phyloP scores from a whole-genome alignment of 2,888 invertebrate species.

The Stenodera caucasica region DNA sequence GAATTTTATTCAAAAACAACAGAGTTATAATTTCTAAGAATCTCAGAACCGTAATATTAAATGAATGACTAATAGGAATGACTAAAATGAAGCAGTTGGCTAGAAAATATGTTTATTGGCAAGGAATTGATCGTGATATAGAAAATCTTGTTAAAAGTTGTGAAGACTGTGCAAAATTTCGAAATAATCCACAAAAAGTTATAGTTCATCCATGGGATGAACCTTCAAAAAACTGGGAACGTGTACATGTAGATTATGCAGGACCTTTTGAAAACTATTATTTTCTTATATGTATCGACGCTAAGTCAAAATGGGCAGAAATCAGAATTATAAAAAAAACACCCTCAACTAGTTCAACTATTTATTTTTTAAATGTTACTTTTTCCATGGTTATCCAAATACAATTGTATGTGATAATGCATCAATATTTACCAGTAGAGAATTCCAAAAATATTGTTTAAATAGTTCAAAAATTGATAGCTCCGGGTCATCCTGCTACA shows the following conservation, averaged over 20 bases:
- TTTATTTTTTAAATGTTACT: no score
- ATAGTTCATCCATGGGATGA: conserved; percentile 35
- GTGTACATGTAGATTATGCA: conserved; percentile 44
- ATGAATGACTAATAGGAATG: conserved; percentile 38
- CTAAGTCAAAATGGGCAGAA: conserved; percentile 35
- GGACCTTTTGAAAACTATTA: conserved; percentile 33
- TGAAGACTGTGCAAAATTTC: conserved; percentile 24
- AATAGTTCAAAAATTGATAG: no score
- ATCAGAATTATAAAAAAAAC: no score
- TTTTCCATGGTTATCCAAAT: no score
- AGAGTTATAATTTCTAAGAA: conserved; percentile 29
- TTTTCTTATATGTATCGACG: conserved; percentile 31
- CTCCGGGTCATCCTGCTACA: not conserved
- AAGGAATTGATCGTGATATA: conserved; percentile 37
- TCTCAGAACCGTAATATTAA: conserved; percentile 23
- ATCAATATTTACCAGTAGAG: no score
- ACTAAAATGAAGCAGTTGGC: conserved; percentile 40
- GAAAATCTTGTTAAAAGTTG: conserved; percentile 33
- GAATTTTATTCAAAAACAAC: conserved; percentile 4
- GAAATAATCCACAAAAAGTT: conserved; percentile 28
- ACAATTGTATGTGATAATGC: no score
- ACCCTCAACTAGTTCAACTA: no score
- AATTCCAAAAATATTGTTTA: no score
- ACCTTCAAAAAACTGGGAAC: conserved; percentile 34
- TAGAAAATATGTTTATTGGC: conserved; percentile 34